Percentiles rank a stretch among this genome's conserved stretches.
Conservation (phyloP, 2,888 invertebrate species). For the Epistrophella euchroma region DNA sequence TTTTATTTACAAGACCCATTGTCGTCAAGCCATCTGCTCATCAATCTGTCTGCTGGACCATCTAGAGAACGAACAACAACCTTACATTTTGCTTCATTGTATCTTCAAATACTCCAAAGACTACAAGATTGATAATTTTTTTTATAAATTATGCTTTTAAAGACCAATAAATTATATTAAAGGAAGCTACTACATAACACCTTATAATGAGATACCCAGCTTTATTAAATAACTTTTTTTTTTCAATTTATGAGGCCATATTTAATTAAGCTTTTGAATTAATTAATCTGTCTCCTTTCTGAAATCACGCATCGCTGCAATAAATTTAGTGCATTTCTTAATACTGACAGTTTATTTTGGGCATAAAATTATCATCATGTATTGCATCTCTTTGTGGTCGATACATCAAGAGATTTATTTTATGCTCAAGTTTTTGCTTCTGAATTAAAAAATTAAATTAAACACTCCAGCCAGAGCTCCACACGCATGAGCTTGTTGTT, state of each 20-base stretch:
- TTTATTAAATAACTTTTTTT: not conserved
- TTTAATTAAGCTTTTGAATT: not conserved
- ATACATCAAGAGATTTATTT: constrained; percentile 22
- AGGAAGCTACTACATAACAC: too few species aligned
- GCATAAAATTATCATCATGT: constrained; percentile 18
- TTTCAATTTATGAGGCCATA: not conserved
- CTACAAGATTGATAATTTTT: too few species aligned
- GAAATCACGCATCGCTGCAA: not conserved
- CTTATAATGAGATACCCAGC: too few species aligned
- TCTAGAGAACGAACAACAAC: too few species aligned
- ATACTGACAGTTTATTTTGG: constrained; percentile 18
- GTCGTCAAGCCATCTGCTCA: too few species aligned
- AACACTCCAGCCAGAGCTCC: not conserved
- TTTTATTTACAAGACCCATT: too few species aligned
- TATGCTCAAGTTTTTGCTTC: constrained; percentile 1
- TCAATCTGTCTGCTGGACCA: too few species aligned
- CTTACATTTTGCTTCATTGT: too few species aligned
- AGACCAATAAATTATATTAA: too few species aligned
- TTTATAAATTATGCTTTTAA: too few species aligned
- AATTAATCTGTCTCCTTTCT: not conserved
- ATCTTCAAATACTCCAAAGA: too few species aligned
- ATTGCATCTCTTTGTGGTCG: constrained; percentile 3
- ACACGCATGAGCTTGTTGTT: constrained; percentile 12
- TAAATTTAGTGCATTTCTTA: constrained; percentile 12
- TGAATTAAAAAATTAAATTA: constrained; percentile 31